Conservation (phyloP, 2,113 vertebrate genomes). For the Heptranchias perlo region DNA sequence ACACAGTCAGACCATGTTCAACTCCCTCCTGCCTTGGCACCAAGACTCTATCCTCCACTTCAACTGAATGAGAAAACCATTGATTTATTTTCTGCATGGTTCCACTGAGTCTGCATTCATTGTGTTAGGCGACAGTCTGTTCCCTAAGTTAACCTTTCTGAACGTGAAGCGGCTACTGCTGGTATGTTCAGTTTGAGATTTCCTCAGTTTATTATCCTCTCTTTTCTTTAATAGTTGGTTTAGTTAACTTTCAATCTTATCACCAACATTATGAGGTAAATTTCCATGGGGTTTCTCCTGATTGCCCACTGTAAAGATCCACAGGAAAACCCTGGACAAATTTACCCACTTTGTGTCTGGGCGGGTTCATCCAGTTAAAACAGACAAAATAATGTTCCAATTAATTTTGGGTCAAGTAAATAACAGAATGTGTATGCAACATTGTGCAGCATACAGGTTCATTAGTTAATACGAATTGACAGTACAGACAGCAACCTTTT, state of each 20-base stretch:
- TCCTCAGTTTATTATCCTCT: not conserved
- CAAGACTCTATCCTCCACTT: not conserved
- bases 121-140: not conserved
- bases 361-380: not conserved
- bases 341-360: not conserved
- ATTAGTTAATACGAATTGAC: constrained; percentile 14
- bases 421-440: not conserved
- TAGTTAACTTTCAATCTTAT: not conserved
- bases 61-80: not conserved
- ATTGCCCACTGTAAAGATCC: not conserved
- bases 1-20: not conserved
- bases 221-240: not conserved
- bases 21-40: not conserved
- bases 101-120: constrained; percentile 13
- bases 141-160: not conserved
- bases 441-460: not conserved
- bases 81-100: constrained; percentile 24
- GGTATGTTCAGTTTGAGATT: not conserved
- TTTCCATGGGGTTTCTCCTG: not conserved
- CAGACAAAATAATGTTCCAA: not conserved
- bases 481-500: not conserved
- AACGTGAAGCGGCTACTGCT: not conserved
- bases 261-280: not conserved
- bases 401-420: not conserved
- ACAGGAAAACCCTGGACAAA: not conserved